Percentiles rank a stretch among this genome's conserved stretches.
phyloP scores from a whole-genome alignment of 2,113 vertebrate species.

The Sinocyclocheilus rhinocerous region DNA sequence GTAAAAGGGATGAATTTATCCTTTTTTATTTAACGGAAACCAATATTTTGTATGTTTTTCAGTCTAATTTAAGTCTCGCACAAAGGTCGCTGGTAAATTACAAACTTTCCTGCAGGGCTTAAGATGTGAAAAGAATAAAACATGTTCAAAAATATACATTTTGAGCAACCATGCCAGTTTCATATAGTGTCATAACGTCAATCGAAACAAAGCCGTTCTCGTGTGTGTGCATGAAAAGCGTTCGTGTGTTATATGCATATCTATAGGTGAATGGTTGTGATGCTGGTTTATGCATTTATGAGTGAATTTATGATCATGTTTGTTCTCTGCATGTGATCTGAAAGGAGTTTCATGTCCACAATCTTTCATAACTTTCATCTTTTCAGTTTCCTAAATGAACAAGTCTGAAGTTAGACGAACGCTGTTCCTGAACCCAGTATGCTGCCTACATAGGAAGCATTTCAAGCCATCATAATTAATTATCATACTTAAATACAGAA shows the following conservation, averaged over 20 bases:
- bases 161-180: neutral
- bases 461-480: too few species aligned
- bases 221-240: neutral
- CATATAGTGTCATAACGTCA: neutral
- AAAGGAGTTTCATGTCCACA: neutral
- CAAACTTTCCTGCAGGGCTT: neutral
- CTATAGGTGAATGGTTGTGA: neutral
- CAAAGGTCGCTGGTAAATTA: neutral
- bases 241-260: neutral
- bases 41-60: neutral
- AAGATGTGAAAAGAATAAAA: neutral
- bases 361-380: constrained; percentile 74
- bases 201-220: neutral
- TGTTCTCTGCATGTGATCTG: neutral
- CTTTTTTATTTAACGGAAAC: neutral
- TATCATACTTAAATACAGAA: neutral
- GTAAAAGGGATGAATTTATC: neutral
- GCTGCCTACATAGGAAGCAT: too few species aligned
- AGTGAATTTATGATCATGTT: neutral
- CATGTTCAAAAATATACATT: neutral
- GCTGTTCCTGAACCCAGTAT: too few species aligned
- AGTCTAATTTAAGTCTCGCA: neutral
- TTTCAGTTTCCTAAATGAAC: constrained; percentile 46
- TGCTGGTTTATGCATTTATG: neutral
- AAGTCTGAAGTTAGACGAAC: too few species aligned